These are phyloP conservation scores for Brenthis daphne DNA, from an alignment of 2,888 invertebrate species.

Conservation along the genomic window DNA sequence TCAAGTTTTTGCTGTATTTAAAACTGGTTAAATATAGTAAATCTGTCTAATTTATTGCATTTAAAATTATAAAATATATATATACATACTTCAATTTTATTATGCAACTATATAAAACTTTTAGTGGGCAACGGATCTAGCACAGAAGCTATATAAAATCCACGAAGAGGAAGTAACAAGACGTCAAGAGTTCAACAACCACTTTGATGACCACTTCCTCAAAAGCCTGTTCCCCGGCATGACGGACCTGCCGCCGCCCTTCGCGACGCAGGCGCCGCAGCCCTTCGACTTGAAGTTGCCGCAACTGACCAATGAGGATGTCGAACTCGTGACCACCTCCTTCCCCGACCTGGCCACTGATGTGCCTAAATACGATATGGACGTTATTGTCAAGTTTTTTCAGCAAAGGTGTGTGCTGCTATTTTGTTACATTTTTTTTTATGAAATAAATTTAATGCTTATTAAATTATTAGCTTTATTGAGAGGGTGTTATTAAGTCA, in stretches of 20 bases:
- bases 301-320: constrained; percentile 82
- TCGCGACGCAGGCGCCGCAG: constrained; percentile 90
- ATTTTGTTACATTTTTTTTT: not conserved
- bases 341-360: constrained; percentile 86
- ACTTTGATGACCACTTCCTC: constrained; percentile 93
- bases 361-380: constrained; percentile 86
- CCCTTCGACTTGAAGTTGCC: constrained; percentile 89
- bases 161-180: constrained; percentile 91
- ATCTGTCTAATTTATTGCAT: not conserved
- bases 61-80: too few relatives aligned
- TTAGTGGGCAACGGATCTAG: constrained; percentile 92
- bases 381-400: constrained; percentile 87
- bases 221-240: constrained; percentile 94
- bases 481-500: not conserved
- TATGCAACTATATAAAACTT: not conserved
- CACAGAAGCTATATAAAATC: constrained; percentile 89
- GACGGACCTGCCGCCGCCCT: constrained; percentile 91
- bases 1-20: too few relatives aligned
- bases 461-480: too few relatives aligned
- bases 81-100: too few relatives aligned
- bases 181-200: constrained; percentile 88
- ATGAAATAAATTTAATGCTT: too few relatives aligned
- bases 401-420: constrained; percentile 74
- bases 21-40: too few relatives aligned
- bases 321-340: constrained; percentile 83